Evolutionary conservation across 2,888 invertebrate species (phyloP), one percentile per base, ranked within the genome.

Genomic region (Eudasyphora cyanicolor): DNA sequence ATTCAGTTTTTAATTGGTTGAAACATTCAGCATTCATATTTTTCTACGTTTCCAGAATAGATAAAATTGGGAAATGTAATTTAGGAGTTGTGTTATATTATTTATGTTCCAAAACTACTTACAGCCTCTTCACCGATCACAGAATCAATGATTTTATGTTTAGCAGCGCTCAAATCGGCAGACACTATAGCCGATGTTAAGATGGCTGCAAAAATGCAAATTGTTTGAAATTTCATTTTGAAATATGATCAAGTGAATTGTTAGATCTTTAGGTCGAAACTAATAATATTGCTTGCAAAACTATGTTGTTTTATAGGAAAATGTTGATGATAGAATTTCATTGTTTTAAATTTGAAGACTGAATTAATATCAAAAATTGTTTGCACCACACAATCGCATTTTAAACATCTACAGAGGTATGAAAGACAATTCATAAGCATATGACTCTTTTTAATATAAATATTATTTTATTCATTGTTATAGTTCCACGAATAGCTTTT

Each of bases 201-300:
- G n/a, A 45, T 2, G 45, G 2, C n/a, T 3, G n/a, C 45, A 45
- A 45, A 45, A 45, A 45, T 21, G 54, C 5, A 21, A 27, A 27
- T 27, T 14, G 27, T 57, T 57, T 57, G 57, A 57, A 57, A 57
- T 57, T 57, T 57, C 57, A 57, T 57, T n/a, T 27, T 57, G 57
- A 6, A 17, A 8, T 51, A 5, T 17, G 10, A 38, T 14, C 6
- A 38, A 38, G 12, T 38, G 7, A 8, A 7, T 14, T 2, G 38
- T 4, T 2, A 38, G 12, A 12, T 38, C 12, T 38, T 38, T n/a
- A n/a, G 2, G 45, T n/a, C n/a, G 45, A 45, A n/a, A 45, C n/a
- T 45, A n/a, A n/a, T 38, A 12, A 38, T 45, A 12, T 45, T 3
- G n/a, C 6, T n/a, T 14, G 14, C 12, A 14, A 45, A 4, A 2